These are phyloP conservation scores for Acronicta leporina DNA, from an alignment of 2,888 invertebrate species.

Conservation along the genomic window DNA sequence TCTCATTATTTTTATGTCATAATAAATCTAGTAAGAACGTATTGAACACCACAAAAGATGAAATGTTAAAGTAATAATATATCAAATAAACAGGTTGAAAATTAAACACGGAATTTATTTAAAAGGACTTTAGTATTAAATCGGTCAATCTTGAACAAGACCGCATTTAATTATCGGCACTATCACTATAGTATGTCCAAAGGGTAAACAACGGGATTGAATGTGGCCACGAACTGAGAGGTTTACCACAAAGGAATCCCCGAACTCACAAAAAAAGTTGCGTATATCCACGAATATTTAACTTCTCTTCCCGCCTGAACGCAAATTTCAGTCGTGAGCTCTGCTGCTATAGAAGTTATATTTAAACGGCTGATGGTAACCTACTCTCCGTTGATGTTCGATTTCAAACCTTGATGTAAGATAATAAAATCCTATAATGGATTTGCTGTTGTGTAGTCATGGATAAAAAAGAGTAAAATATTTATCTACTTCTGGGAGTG, in stretches of 20 bases:
- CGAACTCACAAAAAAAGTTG: constrained; percentile 71
- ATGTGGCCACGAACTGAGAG: constrained; percentile 59
- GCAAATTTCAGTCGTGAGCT: constrained; percentile 71
- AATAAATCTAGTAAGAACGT: background rate
- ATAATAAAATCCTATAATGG: constrained; percentile 85
- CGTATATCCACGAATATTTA: constrained; percentile 77
- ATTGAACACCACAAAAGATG: constrained; percentile 16
- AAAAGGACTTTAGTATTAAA: constrained; percentile 50
- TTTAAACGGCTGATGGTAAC: constrained; percentile 58
- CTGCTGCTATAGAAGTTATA: constrained; percentile 64
- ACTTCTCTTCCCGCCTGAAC: constrained; percentile 62
- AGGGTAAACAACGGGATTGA: constrained; percentile 64
- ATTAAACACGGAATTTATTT: constrained; percentile 37
- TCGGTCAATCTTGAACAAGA: constrained; percentile 41
- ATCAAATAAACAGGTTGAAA: constrained; percentile 41
- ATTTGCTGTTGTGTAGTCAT: constrained; percentile 76
- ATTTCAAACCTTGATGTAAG: constrained; percentile 81
- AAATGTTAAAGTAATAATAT: constrained; percentile 38
- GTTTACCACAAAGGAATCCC: constrained; percentile 80
- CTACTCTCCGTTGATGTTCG: constrained; percentile 68
- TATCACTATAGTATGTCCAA: constrained; percentile 58
- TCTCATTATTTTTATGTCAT: background rate
- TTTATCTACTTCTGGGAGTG: constrained; percentile 66
- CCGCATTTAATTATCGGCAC: constrained; percentile 52
- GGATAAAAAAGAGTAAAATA: constrained; percentile 73